Evolutionary conservation across 1,140 invertebrate genomes (phyloP).

Genomic region (Drosophila obscura): DNA sequence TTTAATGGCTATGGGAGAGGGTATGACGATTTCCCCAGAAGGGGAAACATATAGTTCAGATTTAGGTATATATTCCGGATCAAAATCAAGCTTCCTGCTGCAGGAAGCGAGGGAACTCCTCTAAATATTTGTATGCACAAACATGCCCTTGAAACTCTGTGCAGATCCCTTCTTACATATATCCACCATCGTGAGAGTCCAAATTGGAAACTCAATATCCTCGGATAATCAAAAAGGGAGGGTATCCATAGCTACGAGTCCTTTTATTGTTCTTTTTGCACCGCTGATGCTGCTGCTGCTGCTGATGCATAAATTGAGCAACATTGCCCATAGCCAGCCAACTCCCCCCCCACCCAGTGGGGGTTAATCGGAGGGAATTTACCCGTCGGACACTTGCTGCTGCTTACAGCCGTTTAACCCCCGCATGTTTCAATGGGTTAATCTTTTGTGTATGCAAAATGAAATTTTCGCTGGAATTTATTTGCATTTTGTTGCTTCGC

Average conservation of each 20-base stretch:
- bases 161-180: too few relatives aligned
- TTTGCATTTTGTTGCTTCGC: conserved; percentile 66
- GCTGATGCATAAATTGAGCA: conserved; percentile 73
- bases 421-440: conserved; percentile 51
- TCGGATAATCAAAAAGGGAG: neutral
- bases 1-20: neutral
- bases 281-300: conserved; percentile 21
- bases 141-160: neutral
- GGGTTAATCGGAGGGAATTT: conserved; percentile 63
- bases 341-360: neutral
- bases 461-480: conserved; percentile 60
- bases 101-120: neutral
- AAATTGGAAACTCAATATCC: too few relatives aligned
- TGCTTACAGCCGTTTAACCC: conserved; percentile 76
- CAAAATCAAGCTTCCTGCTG: too few relatives aligned
- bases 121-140: too few relatives aligned
- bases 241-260: neutral
- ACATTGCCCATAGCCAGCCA: conserved; percentile 8
- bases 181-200: too few relatives aligned
- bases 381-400: conserved; percentile 70
- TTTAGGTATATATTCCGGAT: too few relatives aligned
- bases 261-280: neutral
- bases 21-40: too few relatives aligned
- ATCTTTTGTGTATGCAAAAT: conserved; percentile 53
- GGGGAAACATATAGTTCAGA: too few relatives aligned